Conservation (phyloP, 2,113 vertebrate species). For the Spermophilus dauricus region DNA sequence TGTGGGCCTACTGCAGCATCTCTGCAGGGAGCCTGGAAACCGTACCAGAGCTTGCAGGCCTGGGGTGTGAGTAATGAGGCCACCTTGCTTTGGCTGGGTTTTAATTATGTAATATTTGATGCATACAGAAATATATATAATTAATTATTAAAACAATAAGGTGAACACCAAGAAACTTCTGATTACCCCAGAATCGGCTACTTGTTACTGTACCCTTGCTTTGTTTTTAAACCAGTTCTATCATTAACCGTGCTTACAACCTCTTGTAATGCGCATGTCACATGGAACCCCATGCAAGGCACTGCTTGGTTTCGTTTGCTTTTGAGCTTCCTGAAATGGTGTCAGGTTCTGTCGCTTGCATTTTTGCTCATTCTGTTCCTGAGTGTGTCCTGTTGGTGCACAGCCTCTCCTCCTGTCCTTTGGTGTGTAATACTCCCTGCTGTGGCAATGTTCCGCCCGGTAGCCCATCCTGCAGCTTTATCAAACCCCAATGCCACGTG, state of each 20-base stretch:
- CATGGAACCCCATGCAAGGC: rapidly evolving
- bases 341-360: rapidly evolving
- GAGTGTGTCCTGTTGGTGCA: background rate
- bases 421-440: background rate
- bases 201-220: background rate
- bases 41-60: background rate
- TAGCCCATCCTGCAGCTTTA: too few species aligned
- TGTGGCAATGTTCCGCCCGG: background rate
- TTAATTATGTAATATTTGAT: background rate
- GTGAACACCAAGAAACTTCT: background rate
- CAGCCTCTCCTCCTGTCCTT: background rate
- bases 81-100: background rate
- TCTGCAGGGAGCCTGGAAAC: background rate
- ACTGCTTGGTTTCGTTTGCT: background rate
- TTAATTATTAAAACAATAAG: background rate
- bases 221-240: background rate
- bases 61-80: background rate
- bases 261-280: rapidly evolving
- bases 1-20: rapidly evolving
- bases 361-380: background rate
- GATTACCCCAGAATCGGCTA: background rate
- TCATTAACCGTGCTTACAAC: background rate
- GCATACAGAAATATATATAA: background rate
- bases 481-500: background rate
- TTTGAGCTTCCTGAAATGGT: background rate